Percentiles rank a stretch among this genome's conserved stretches.
phyloP scores from a whole-genome alignment of 2,113 vertebrate genomes.

The Myrmophylax atrothorax region DNA sequence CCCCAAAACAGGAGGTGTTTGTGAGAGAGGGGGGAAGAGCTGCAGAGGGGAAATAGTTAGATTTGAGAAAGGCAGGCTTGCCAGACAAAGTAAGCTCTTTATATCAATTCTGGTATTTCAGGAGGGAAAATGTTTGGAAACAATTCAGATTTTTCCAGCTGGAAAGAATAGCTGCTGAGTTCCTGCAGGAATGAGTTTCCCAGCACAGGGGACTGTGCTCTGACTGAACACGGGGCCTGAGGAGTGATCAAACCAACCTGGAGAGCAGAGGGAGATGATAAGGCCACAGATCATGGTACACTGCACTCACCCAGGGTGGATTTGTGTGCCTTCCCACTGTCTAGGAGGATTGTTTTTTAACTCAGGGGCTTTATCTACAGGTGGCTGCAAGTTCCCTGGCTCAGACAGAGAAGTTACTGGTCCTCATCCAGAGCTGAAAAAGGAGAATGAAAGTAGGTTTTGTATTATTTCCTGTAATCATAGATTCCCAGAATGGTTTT shows the following conservation, averaged over 20 bases:
- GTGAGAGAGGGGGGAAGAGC: neutral
- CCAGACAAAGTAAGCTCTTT: neutral
- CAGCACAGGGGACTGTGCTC: neutral
- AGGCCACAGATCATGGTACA: neutral
- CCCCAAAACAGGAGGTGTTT: accelerated
- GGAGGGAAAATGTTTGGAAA: neutral
- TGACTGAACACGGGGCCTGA: neutral
- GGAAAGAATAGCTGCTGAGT: neutral
- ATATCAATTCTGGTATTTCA: neutral
- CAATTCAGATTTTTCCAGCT: neutral
- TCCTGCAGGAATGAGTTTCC: neutral
- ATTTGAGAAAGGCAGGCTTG: neutral
- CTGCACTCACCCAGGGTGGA: neutral
- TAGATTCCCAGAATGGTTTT: neutral
- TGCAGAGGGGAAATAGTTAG: neutral
- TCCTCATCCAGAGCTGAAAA: neutral
- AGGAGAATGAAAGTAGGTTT: neutral
- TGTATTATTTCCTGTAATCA: neutral
- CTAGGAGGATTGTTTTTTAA: neutral
- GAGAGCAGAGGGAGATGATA: neutral
- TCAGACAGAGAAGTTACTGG: neutral
- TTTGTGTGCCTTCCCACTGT: neutral
- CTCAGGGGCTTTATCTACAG: neutral
- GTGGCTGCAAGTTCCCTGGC: neutral
- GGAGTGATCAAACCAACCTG: neutral